Evolutionary conservation across 2,797 vertebrate species (phyloP).

Genomic region (Ctenopoma multispine): DNA sequence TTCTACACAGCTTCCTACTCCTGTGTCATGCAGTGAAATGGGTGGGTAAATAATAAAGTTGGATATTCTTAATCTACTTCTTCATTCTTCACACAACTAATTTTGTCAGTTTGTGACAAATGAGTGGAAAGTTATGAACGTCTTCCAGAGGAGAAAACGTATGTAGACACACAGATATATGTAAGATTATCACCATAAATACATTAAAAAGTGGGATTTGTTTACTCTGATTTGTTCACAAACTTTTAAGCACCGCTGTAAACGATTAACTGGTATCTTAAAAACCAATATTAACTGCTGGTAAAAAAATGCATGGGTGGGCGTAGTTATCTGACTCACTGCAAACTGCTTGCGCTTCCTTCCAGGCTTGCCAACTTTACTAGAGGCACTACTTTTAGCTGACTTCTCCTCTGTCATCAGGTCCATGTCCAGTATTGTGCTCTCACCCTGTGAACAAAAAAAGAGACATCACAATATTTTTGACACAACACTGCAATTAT

Average conservation of each 20-base stretch:
- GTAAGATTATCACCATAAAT: too few relatives aligned
- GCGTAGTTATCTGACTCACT: constrained; percentile 80
- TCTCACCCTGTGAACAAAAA: constrained; percentile 84
- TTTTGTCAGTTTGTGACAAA: background rate
- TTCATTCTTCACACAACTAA: background rate
- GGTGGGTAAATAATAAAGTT: background rate
- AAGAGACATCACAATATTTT: constrained; percentile 15
- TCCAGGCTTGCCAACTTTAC: constrained; percentile 88
- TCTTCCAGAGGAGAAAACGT: too few relatives aligned
- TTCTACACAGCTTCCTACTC: background rate
- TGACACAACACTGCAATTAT: background rate
- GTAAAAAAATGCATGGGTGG: background rate
- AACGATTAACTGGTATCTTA: background rate
- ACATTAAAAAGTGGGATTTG: too few relatives aligned
- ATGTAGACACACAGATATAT: too few relatives aligned
- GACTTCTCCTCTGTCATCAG: constrained; percentile 87
- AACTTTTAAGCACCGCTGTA: background rate
- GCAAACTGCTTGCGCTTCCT: constrained; percentile 90
- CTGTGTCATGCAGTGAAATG: background rate
- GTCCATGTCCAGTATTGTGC: constrained; percentile 85
- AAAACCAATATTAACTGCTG: background rate
- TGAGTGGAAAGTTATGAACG: too few relatives aligned
- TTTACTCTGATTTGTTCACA: too few relatives aligned
- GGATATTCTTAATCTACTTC: background rate
- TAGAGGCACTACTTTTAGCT: constrained; percentile 83